A percentile compares a stretch with the other conserved stretches of the same genome.
phyloP scores from a whole-genome alignment of 1,140 invertebrate species.

The Temnothorax curvispinosus region DNA sequence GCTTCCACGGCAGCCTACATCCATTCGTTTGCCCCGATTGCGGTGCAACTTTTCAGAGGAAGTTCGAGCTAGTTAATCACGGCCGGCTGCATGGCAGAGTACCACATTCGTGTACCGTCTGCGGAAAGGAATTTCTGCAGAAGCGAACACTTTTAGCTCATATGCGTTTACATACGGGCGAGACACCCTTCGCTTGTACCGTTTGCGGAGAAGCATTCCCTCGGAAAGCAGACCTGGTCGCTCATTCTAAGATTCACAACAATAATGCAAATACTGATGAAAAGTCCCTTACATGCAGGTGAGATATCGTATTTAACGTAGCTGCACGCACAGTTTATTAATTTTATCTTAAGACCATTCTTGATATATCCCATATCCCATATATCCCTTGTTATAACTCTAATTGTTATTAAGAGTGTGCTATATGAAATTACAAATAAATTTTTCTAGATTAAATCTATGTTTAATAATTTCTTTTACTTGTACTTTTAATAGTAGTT shows the following conservation, averaged over 20 bases:
- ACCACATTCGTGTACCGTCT: conserved; percentile 92
- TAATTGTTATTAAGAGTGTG: background rate
- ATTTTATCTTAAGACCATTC: background rate
- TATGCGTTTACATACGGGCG: conserved; percentile 89
- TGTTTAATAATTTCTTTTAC: background rate
- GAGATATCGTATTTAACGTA: conserved; percentile 1
- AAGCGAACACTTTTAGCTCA: conserved; percentile 92
- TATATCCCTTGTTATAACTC: background rate
- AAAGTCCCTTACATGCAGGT: conserved; percentile 85
- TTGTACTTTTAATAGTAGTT: background rate
- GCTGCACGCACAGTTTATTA: background rate
- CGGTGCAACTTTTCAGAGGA: conserved; percentile 92
- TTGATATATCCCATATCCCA: background rate
- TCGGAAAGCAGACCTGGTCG: conserved; percentile 89
- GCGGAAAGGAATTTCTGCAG: conserved; percentile 94
- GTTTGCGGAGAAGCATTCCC: conserved; percentile 92
- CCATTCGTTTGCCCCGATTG: conserved; percentile 94
- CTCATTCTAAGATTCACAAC: conserved; percentile 89
- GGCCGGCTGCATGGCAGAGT: conserved; percentile 92
- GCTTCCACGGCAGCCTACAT: conserved; percentile 93
- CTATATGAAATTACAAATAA: background rate
- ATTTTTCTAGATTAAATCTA: background rate
- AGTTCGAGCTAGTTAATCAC: conserved; percentile 94
- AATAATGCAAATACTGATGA: conserved; percentile 82
- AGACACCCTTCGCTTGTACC: conserved; percentile 89